Percentiles rank a stretch among this genome's conserved stretches.
Evolutionary conservation across 2,888 invertebrate genomes (phyloP).

Genomic region (Gari tellinella): DNA sequence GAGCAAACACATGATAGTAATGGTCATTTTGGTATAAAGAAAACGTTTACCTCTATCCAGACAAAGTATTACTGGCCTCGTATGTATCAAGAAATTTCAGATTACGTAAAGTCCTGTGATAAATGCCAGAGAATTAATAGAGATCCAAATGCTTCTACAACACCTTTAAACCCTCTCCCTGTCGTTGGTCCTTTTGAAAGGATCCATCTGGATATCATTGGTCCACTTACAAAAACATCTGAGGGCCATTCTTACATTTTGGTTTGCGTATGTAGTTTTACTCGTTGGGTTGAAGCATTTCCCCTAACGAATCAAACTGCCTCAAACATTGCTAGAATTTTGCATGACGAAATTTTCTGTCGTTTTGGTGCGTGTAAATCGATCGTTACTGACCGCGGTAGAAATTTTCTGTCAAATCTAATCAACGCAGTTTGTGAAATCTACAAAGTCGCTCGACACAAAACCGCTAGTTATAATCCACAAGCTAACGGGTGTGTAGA

Average conservation of each 20-base stretch:
- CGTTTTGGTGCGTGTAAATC: slow-evolving; percentile 39
- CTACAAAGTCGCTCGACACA: slow-evolving; percentile 39
- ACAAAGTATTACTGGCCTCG: slow-evolving; percentile 49
- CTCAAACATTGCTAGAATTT: slow-evolving; percentile 26
- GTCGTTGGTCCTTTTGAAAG: slow-evolving; percentile 30
- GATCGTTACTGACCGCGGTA: slow-evolving; percentile 45
- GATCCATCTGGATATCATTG: slow-evolving; percentile 49
- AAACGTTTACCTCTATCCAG: slow-evolving; percentile 16
- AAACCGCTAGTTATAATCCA: slow-evolving; percentile 38
- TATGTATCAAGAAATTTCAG: slow-evolving; percentile 37
- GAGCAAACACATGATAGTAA: slow-evolving; percentile 16
- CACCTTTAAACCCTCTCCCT: slow-evolving; percentile 42
- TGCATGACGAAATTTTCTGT: slow-evolving; percentile 51
- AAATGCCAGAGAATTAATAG: slow-evolving; percentile 52
- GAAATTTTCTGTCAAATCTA: slow-evolving; percentile 49
- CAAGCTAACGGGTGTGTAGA: slow-evolving; percentile 45
- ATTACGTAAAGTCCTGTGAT: slow-evolving; percentile 51
- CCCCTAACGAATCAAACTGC: slow-evolving; percentile 45
- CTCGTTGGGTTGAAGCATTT: slow-evolving; percentile 51
- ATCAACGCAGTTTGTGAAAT: slow-evolving; percentile 51
- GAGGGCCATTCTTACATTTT: slow-evolving; percentile 44
- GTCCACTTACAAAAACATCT: slow-evolving; percentile 41
- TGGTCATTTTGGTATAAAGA: slow-evolving; percentile 30
- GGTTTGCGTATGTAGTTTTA: slow-evolving; percentile 39
- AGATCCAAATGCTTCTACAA: slow-evolving; percentile 18